Evolutionary conservation across 2,888 invertebrate genomes (phyloP).

Genomic region (Lasioglossum figueresi): DNA sequence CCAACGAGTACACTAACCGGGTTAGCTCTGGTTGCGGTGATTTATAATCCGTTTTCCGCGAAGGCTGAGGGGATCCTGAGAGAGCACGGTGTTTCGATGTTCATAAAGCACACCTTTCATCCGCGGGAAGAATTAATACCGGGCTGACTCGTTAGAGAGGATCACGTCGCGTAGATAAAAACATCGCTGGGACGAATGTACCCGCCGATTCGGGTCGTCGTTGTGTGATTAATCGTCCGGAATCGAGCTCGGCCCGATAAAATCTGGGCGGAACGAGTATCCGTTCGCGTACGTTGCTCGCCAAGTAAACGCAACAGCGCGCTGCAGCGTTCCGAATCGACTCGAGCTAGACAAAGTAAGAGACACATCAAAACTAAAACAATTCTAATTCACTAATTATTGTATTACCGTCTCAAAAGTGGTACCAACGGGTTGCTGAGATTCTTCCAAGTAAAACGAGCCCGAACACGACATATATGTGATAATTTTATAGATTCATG

Average conservation of each 20-base stretch:
- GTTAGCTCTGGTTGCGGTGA: not conserved
- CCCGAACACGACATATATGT: not conserved
- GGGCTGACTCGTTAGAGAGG: not conserved
- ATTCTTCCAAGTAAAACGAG: not conserved
- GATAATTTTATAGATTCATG: not conserved
- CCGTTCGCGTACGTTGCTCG: not conserved
- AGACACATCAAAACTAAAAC: not conserved
- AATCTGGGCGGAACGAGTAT: not conserved
- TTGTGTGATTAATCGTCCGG: conserved; percentile 42
- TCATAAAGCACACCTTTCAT: not conserved
- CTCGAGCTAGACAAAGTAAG: not conserved
- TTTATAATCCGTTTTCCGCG: not conserved
- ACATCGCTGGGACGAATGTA: not conserved
- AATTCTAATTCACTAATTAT: not conserved
- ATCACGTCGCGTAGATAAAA: not conserved
- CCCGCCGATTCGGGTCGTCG: not conserved
- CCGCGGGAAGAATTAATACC: conserved; percentile 36
- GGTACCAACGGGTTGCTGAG: not conserved
- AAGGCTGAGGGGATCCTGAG: not conserved
- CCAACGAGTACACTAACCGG: not conserved
- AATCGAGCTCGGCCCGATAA: conserved; percentile 27
- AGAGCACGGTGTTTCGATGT: not conserved
- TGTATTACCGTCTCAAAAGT: not conserved
- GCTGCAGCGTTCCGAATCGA: not conserved
- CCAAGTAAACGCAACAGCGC: not conserved